phyloP scores from a whole-genome alignment of 2,888 invertebrate genomes.

The Noctua comes region DNA sequence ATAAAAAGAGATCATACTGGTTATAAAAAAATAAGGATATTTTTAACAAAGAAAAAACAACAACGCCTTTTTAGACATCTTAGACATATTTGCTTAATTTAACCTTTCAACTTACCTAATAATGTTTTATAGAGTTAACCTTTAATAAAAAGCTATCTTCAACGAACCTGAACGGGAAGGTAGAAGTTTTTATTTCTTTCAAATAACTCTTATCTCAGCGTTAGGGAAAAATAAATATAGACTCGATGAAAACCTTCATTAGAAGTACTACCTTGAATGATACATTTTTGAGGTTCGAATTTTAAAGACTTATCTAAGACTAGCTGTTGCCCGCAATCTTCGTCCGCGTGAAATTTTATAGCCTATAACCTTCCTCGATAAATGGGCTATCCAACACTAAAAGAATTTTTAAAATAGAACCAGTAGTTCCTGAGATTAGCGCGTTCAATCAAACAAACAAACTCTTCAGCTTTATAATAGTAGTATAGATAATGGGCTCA shows the following conservation, averaged over 20 bases:
- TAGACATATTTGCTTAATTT: conserved; percentile 12
- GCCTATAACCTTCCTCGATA: no score
- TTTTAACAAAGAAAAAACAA: not conserved
- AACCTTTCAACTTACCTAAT: not conserved
- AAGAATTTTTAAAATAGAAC: no score
- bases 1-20: not conserved
- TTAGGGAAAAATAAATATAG: not conserved
- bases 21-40: not conserved
- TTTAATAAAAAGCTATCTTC: conserved; percentile 12
- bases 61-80: not conserved
- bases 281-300: not conserved
- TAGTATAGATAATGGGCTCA: not conserved
- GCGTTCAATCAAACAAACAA: no score
- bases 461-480: no score
- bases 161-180: not conserved
- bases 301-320: not conserved
- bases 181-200: conserved; percentile 10
- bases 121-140: conserved; percentile 12
- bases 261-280: not conserved
- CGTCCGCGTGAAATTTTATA: no score
- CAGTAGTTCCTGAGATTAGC: no score
- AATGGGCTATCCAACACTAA: no score
- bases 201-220: not conserved
- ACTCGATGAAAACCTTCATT: not conserved
- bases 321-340: no score